Conservation (phyloP, 2,797 vertebrate species). For the Peromyscus attwateri region DNA sequence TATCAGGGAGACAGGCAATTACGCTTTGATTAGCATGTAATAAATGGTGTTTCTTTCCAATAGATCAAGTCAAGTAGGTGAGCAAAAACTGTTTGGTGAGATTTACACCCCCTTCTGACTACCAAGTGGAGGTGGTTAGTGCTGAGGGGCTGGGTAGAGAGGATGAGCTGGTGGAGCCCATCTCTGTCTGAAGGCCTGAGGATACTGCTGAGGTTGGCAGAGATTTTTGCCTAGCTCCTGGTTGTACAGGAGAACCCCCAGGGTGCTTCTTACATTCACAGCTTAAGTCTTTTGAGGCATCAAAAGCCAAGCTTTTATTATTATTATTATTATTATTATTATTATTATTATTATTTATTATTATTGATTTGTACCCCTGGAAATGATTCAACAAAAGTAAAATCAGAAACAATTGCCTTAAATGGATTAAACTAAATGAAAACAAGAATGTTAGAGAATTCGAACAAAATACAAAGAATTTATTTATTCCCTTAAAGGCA, state of each 20-base stretch:
- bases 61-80: conserved; percentile 48
- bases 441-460: conserved; percentile 38
- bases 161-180: not conserved
- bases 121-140: not conserved
- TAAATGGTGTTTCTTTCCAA: conserved; percentile 77
- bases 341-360: not conserved
- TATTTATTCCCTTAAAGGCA: conserved; percentile 64
- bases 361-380: conserved; percentile 10
- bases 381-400: conserved; percentile 35
- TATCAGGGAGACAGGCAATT: conserved; percentile 82
- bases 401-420: conserved; percentile 1
- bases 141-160: rapidly evolving
- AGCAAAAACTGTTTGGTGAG: not conserved
- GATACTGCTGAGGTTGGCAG: not conserved
- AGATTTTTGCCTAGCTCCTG: not conserved
- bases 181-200: not conserved
- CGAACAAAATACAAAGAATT: conserved; percentile 72
- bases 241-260: not conserved
- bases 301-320: not conserved
- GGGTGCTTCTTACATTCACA: not conserved
- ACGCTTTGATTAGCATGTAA: conserved; percentile 83
- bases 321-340: not conserved
- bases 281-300: not conserved
- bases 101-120: not conserved
- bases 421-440: conserved; percentile 31